These are phyloP conservation scores for Apis laboriosa DNA, from an alignment of 1,140 invertebrate genomes.

Conservation along the genomic window DNA sequence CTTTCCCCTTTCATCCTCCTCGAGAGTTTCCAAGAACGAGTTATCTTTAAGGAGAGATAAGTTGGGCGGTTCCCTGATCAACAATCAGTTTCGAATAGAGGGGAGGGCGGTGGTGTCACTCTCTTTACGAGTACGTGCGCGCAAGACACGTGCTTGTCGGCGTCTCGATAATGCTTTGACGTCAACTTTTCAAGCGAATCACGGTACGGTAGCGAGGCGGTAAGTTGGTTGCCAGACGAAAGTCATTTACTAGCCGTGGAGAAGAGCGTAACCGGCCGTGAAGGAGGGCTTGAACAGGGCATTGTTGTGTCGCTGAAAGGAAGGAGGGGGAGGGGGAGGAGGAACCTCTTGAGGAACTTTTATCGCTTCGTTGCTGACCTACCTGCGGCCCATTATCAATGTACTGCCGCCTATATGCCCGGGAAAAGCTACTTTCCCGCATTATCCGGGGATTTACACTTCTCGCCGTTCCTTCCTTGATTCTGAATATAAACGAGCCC, in stretches of 20 bases:
- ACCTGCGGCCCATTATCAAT: slow-evolving; percentile 63
- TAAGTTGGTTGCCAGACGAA: slow-evolving; percentile 45
- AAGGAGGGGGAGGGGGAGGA: slow-evolving; percentile 26
- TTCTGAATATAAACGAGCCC: slow-evolving; percentile 5
- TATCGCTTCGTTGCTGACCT: slow-evolving; percentile 72
- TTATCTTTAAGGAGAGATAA: background rate
- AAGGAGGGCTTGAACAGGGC: slow-evolving; percentile 58
- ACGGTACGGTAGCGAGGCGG: slow-evolving; percentile 37
- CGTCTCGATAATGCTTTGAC: slow-evolving; percentile 38
- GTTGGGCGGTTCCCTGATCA: background rate
- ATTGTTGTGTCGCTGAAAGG: slow-evolving; percentile 63
- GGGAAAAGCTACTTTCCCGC: slow-evolving; percentile 51
- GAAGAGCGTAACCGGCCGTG: slow-evolving; percentile 60
- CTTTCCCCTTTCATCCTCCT: background rate
- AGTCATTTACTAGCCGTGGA: slow-evolving; percentile 61
- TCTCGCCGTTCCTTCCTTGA: background rate
- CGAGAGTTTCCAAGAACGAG: background rate
- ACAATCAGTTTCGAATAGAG: background rate
- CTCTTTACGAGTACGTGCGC: background rate
- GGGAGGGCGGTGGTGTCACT: background rate
- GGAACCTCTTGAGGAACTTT: slow-evolving; percentile 68
- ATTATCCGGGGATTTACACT: slow-evolving; percentile 45
- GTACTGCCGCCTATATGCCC: slow-evolving; percentile 47
- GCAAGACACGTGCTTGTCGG: slow-evolving; percentile 35
- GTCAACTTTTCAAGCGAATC: slow-evolving; percentile 51